phyloP scores from a whole-genome alignment of 2,888 invertebrate species.

The Drosophila sordidula region DNA sequence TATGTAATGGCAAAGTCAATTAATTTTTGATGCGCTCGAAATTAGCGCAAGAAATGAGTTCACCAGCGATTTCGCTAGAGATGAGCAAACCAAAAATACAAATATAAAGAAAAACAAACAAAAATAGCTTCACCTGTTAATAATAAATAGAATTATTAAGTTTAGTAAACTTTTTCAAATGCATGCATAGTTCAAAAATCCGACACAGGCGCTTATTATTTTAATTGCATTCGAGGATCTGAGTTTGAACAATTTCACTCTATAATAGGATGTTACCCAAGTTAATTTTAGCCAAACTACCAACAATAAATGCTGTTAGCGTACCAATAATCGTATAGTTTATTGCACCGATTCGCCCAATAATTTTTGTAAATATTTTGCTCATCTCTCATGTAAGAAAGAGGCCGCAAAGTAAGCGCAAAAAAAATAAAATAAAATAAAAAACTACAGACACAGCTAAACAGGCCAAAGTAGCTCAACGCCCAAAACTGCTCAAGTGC shows the following conservation, averaged over 20 bases:
- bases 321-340: conserved; percentile 6
- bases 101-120: background rate
- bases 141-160: background rate
- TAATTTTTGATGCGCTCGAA: conserved; percentile 50
- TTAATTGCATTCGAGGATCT: background rate
- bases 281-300: too few species aligned
- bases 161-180: background rate
- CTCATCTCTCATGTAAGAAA: conserved; percentile 50
- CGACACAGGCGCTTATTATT: background rate
- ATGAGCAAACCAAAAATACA: conserved; percentile 17
- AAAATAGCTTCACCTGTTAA: background rate
- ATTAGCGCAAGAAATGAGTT: conserved; percentile 48
- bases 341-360: conserved; percentile 10
- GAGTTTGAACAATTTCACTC: too few species aligned
- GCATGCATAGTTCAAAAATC: background rate
- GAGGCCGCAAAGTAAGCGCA: conserved; percentile 53
- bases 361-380: conserved; percentile 14
- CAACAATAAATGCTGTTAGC: background rate
- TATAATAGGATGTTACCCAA: too few species aligned
- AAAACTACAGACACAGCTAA: conserved; percentile 53
- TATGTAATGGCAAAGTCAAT: conserved; percentile 32
- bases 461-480: conserved; percentile 56
- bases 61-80: conserved; percentile 30
- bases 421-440: conserved; percentile 9
- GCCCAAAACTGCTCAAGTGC: conserved; percentile 57